A percentile compares a stretch with the other conserved stretches of the same genome.
Conservation (phyloP, 2,797 vertebrate species). For the Myotis findleyi region DNA sequence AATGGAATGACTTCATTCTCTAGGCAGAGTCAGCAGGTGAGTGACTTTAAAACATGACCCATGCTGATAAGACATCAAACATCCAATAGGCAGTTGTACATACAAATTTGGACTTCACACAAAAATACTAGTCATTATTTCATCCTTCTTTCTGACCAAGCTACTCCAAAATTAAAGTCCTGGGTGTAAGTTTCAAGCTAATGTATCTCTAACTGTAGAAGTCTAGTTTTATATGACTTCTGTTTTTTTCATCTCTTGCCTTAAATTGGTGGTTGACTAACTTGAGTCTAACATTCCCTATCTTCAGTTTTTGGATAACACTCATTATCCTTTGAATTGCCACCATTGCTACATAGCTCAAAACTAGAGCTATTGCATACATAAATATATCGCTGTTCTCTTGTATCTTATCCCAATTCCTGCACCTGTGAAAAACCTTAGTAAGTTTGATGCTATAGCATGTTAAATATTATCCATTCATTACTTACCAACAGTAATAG, state of each 20-base stretch:
- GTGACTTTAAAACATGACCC: not conserved
- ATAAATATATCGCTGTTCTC: not conserved
- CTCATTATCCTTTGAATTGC: not conserved
- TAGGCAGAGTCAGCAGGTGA: not conserved
- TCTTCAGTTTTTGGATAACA: not conserved
- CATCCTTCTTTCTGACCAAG: not conserved
- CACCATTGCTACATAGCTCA: not conserved
- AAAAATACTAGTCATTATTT: not conserved
- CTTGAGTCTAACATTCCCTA: not conserved
- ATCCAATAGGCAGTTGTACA: not conserved
- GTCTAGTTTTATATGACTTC: not conserved
- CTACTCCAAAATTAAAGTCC: not conserved
- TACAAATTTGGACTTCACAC: not conserved
- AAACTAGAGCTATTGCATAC: not conserved
- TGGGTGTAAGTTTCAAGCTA: not conserved
- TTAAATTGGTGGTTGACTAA: not conserved
- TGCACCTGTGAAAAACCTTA: not conserved
- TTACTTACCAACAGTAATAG: not conserved
- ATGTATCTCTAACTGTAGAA: not conserved
- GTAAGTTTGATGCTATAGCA: not conserved
- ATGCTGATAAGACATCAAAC: not conserved
- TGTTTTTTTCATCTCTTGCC: not conserved
- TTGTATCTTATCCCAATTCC: not conserved
- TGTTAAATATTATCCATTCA: not conserved
- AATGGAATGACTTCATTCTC: not conserved